Conservation (phyloP, 2,888 invertebrate species). For the Mesorhabditis spiculigera region DNA sequence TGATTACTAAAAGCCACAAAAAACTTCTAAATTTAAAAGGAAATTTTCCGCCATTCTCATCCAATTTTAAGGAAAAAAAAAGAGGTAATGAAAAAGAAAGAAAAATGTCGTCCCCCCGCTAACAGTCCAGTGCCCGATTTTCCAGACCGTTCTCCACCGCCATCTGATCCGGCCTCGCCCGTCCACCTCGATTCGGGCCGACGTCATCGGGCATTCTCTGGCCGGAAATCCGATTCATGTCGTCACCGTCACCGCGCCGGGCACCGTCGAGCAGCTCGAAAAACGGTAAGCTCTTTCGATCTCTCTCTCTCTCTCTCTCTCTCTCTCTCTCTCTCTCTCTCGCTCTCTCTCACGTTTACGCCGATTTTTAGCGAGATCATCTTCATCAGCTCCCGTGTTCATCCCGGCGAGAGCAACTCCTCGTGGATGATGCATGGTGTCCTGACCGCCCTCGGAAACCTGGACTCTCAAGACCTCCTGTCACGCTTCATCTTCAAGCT, state of each 20-base stretch:
- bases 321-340: background rate
- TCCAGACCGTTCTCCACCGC: background rate
- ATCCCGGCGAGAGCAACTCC: constrained; percentile 82
- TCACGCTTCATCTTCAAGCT: constrained; percentile 75
- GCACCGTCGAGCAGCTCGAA: constrained; percentile 52
- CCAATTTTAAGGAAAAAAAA: no score
- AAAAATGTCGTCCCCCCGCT: no score
- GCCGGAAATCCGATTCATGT: constrained; percentile 65
- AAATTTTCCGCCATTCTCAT: background rate
- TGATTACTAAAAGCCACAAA: background rate
- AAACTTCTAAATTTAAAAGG: background rate
- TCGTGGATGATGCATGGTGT: constrained; percentile 81
- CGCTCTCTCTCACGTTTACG: no score
- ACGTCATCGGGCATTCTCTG: constrained; percentile 31
- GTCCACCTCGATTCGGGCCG: constrained; percentile 15
- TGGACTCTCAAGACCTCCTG: background rate
- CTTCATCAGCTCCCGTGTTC: constrained; percentile 76
- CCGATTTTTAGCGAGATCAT: constrained; percentile 60
- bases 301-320: no score
- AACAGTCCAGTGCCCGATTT: background rate
- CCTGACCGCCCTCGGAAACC: background rate
- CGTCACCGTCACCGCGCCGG: constrained; percentile 70
- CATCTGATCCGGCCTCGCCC: background rate
- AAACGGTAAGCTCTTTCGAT: constrained; percentile 4
- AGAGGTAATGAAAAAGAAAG: no score